Evolutionary conservation across 2,797 vertebrate species (phyloP).

Genomic region (Amphiprion clarkii): DNA sequence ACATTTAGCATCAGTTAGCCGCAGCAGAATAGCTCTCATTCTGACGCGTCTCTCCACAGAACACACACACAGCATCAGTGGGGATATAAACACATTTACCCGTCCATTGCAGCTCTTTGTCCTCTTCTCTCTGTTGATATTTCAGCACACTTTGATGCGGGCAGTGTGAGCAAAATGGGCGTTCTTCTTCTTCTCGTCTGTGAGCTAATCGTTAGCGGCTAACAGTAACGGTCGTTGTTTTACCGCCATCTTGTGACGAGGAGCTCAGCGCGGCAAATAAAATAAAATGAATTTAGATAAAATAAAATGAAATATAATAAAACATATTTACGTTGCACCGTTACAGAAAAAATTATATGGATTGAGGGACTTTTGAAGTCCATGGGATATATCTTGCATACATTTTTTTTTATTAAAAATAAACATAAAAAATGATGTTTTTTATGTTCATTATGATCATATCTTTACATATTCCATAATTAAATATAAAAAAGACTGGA

Average conservation of each 20-base stretch:
- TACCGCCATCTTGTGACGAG: constrained; percentile 34
- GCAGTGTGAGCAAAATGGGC: constrained; percentile 71
- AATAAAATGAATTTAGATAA: not conserved
- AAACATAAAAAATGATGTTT: no score
- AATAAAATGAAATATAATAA: not conserved
- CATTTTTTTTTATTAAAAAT: no score
- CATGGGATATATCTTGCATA: no score
- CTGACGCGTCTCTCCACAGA: no score
- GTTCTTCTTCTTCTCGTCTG: constrained; percentile 51
- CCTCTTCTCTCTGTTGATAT: constrained; percentile 64
- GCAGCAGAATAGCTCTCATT: not conserved
- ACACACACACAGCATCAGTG: not conserved
- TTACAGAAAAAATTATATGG: no score
- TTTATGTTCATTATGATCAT: no score
- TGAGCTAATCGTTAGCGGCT: not conserved
- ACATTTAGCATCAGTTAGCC: constrained; percentile 27
- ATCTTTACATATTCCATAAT: no score
- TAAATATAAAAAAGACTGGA: no score
- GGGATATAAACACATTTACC: constrained; percentile 52
- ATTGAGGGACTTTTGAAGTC: no score
- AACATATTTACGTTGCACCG: no score
- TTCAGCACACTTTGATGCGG: constrained; percentile 44
- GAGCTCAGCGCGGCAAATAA: not conserved
- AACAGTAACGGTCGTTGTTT: not conserved
- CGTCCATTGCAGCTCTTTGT: constrained; percentile 83